phyloP scores from a whole-genome alignment of 2,797 vertebrate genomes.

The Alosa sapidissima region DNA sequence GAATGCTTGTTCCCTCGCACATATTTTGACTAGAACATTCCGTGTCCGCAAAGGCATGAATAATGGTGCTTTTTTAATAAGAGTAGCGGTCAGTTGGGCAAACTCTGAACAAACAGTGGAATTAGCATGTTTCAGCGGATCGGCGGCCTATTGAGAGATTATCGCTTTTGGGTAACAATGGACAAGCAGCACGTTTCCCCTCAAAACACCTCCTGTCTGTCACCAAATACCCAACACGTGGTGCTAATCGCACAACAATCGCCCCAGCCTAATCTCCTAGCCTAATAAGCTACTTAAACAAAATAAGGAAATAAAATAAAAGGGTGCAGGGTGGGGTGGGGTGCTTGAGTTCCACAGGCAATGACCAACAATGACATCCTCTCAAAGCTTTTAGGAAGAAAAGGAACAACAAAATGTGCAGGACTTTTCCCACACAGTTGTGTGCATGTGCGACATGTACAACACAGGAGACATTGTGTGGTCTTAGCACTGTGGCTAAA shows the following conservation, averaged over 20 bases:
- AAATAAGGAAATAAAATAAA: not conserved
- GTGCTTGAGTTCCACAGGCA: not conserved
- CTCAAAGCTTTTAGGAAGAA: not conserved
- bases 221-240: slow-evolving; percentile 25
- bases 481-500: not conserved
- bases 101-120: slow-evolving; percentile 26
- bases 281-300: slow-evolving; percentile 31
- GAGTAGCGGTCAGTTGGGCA: not conserved
- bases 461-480: not conserved
- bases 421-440: slow-evolving; percentile 10
- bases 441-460: not conserved
- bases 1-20: not conserved
- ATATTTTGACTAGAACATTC: slow-evolving; percentile 21
- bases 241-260: slow-evolving; percentile 13
- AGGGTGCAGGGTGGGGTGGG: not conserved
- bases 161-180: not conserved
- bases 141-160: slow-evolving; percentile 7
- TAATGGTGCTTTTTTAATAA: not conserved
- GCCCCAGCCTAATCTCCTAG: slow-evolving; percentile 23
- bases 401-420: not conserved
- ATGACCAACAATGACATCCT: not conserved
- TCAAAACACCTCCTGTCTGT: not conserved
- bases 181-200: slow-evolving; percentile 23
- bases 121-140: slow-evolving; percentile 39
- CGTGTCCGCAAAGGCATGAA: not conserved